Conservation (phyloP, 2,797 vertebrate species). For the Pseudomugil tenellus region DNA sequence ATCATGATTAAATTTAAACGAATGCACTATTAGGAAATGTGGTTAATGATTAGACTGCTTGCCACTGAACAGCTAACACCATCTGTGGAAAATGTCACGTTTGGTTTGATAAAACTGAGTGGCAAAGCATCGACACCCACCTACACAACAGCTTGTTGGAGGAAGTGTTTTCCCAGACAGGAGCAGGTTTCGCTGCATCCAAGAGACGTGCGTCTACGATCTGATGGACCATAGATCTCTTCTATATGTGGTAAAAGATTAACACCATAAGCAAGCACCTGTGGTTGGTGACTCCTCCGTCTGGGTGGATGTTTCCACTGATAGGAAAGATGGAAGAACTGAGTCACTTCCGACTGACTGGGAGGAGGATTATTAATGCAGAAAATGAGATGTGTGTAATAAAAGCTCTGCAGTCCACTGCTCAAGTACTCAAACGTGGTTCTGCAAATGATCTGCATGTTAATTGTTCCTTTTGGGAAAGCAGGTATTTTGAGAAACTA, state of each 20-base stretch:
- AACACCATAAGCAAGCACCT: background rate
- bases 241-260: background rate
- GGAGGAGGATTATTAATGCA: background rate
- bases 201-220: constrained; percentile 6
- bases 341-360: constrained; percentile 26
- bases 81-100: constrained; percentile 50
- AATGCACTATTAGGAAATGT: background rate
- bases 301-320: background rate
- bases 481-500: background rate
- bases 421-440: background rate
- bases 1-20: too few species aligned
- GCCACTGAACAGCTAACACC: constrained; percentile 21
- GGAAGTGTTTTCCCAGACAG: constrained; percentile 48
- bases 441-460: background rate
- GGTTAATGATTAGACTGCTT: constrained; percentile 11
- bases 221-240: background rate
- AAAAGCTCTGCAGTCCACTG: background rate
- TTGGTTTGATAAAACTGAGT: constrained; percentile 33
- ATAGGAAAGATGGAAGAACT: constrained; percentile 14
- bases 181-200: constrained; percentile 21
- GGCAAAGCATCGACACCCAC: constrained; percentile 34
- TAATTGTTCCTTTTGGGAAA: background rate
- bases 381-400: constrained; percentile 15
- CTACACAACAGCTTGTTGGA: constrained; percentile 56
- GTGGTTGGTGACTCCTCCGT: background rate